phyloP scores from a whole-genome alignment of 2,113 vertebrate genomes.

The Hypocryptadius cinnamomeus region DNA sequence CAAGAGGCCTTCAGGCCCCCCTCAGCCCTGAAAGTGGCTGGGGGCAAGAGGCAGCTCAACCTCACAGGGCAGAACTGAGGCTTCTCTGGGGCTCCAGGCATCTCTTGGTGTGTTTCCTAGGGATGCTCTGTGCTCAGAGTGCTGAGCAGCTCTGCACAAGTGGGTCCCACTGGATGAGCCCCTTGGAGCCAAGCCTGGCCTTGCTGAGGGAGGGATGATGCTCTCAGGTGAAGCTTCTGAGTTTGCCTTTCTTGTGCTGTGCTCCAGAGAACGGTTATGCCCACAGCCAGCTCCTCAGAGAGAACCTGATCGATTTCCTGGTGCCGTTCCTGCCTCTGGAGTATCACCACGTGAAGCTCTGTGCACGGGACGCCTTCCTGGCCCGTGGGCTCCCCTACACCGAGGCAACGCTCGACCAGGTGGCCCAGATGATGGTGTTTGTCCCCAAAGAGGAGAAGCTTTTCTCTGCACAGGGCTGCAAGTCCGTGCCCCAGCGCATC shows the following conservation, averaged over 20 bases:
- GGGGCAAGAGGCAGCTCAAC: not conserved
- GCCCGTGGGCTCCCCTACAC: constrained; percentile 75
- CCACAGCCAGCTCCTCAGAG: constrained; percentile 77
- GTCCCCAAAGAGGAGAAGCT: constrained; percentile 87
- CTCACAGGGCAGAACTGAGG: fast-evolving
- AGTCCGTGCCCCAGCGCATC: constrained; percentile 90
- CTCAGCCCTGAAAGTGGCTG: not conserved
- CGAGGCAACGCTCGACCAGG: constrained; percentile 76
- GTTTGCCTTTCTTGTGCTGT: not conserved
- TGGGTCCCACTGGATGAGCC: not conserved
- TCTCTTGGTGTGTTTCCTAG: not conserved
- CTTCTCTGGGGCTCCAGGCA: not conserved
- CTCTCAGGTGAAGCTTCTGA: not conserved
- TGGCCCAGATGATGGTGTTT: constrained; percentile 86
- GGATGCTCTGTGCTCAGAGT: not conserved
- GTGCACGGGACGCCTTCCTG: constrained; percentile 78
- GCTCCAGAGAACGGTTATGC: constrained; percentile 73
- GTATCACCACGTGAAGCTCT: constrained; percentile 84
- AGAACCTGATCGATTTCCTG: constrained; percentile 84
- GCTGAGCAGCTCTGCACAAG: not conserved
- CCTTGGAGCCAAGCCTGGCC: not conserved
- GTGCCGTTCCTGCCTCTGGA: constrained; percentile 94
- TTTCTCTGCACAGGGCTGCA: constrained; percentile 95
- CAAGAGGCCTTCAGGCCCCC: not conserved
- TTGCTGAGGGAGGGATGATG: not conserved